Conservation (phyloP, 2,888 invertebrate species). For the Dioctria rufipes region DNA sequence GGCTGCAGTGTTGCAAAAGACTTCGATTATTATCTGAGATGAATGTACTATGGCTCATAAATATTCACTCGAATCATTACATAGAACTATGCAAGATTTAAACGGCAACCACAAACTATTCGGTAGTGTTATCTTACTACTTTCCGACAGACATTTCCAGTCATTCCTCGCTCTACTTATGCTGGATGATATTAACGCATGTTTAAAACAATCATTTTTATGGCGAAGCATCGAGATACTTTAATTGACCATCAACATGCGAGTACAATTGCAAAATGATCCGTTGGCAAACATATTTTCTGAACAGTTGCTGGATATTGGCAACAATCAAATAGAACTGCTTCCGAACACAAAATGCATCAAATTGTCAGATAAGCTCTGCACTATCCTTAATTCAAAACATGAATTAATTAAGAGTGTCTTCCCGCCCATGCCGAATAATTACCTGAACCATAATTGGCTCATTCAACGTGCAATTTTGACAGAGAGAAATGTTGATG, state of each 20-base stretch:
- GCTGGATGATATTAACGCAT: too few relatives aligned
- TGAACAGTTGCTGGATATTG: constrained; percentile 50
- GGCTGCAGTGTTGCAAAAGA: too few relatives aligned
- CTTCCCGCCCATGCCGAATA: constrained; percentile 62
- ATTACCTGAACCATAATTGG: constrained; percentile 61
- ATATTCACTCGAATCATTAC: constrained; percentile 63
- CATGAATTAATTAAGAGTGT: constrained; percentile 61
- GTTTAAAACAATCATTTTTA: too few relatives aligned
- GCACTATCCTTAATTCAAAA: constrained; percentile 59
- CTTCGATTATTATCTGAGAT: too few relatives aligned
- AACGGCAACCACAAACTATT: constrained; percentile 53
- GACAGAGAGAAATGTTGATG: constrained; percentile 65
- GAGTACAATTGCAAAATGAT: too few relatives aligned
- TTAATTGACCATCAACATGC: constrained; percentile 41
- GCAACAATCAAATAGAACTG: constrained; percentile 59
- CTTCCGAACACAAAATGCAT: constrained; percentile 59
- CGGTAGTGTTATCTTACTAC: too few relatives aligned
- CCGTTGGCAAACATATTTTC: constrained; percentile 49
- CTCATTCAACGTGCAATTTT: constrained; percentile 62
- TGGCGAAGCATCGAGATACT: constrained; percentile 44
- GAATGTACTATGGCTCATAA: too few relatives aligned
- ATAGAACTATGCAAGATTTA: constrained; percentile 60
- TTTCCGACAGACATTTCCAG: constrained; percentile 64
- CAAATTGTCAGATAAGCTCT: constrained; percentile 59
- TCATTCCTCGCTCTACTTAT: too few relatives aligned